phyloP scores from a whole-genome alignment of 1,140 invertebrate species.

The Drosophila setifemur region DNA sequence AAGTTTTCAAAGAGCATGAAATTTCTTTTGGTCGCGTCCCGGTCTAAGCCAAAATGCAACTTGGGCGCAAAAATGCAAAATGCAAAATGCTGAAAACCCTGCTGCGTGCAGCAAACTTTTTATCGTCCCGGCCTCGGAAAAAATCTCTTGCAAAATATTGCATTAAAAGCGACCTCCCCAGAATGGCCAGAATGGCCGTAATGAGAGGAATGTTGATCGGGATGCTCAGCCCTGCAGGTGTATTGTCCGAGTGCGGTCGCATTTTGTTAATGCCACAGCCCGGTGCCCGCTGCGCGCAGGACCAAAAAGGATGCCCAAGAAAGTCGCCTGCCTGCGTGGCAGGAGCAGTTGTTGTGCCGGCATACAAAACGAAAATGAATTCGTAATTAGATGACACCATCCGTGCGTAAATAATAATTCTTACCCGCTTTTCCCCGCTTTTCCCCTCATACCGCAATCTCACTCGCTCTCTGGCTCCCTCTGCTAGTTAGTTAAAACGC shows the following conservation, averaged over 20 bases:
- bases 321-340: conserved; percentile 27
- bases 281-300: no score
- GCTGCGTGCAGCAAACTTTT: conserved; percentile 72
- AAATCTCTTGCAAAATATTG: conserved; percentile 63
- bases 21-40: conserved; percentile 61
- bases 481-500: conserved; percentile 76
- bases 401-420: conserved; percentile 82
- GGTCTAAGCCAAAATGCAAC: conserved; percentile 40
- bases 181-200: not conserved
- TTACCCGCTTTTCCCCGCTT: conserved; percentile 51
- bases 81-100: conserved; percentile 60
- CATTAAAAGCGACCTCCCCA: conserved; percentile 59
- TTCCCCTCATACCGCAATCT: no score
- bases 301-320: conserved; percentile 38
- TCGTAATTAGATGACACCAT: conserved; percentile 83
- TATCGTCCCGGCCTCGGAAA: conserved; percentile 50
- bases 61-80: conserved; percentile 48
- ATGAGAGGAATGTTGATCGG: conserved; percentile 16
- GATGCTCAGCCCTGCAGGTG: conserved; percentile 47
- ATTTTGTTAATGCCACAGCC: conserved; percentile 67
- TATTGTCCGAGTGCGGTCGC: conserved; percentile 68
- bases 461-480: conserved; percentile 3
- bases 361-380: conserved; percentile 81
- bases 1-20: conserved; percentile 80
- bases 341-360: conserved; percentile 39